phyloP scores from a whole-genome alignment of 2,888 invertebrate species.

The Habroteleia sp. region DNA sequence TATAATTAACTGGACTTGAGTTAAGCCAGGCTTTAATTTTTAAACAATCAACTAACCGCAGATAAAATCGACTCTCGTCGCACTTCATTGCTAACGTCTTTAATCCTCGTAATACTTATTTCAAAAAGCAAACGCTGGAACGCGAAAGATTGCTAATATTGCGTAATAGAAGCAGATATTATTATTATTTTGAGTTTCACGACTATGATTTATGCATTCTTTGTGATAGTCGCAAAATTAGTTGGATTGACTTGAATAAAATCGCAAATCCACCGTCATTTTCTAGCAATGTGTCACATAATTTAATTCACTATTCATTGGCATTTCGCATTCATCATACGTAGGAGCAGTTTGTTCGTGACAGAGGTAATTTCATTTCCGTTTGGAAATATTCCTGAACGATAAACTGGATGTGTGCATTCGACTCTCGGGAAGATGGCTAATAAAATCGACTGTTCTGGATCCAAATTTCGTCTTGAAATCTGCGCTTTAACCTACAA shows the following conservation, averaged over 20 bases:
- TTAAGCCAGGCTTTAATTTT: conserved; percentile 11
- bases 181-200: background rate
- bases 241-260: too few relatives aligned
- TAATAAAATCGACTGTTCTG: too few relatives aligned
- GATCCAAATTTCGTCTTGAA: too few relatives aligned
- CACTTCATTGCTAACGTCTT: conserved; percentile 24
- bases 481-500: too few relatives aligned
- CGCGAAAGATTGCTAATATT: background rate
- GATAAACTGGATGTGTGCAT: background rate
- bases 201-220: conserved; percentile 1
- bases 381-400: conserved; percentile 1
- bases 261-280: too few relatives aligned
- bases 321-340: conserved; percentile 49
- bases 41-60: background rate
- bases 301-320: conserved; percentile 32
- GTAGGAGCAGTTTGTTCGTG: conserved; percentile 17
- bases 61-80: conserved; percentile 8
- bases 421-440: background rate
- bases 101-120: background rate
- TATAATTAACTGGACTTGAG: conserved; percentile 30
- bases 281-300: conserved; percentile 44
- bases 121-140: too few relatives aligned
- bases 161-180: too few relatives aligned
- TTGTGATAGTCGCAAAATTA: too few relatives aligned
- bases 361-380: conserved; percentile 52